These are phyloP conservation scores for Dendrophyllia cribrosa DNA, from an alignment of 64 coral and sea anemone genomes.

Conservation along the genomic window DNA sequence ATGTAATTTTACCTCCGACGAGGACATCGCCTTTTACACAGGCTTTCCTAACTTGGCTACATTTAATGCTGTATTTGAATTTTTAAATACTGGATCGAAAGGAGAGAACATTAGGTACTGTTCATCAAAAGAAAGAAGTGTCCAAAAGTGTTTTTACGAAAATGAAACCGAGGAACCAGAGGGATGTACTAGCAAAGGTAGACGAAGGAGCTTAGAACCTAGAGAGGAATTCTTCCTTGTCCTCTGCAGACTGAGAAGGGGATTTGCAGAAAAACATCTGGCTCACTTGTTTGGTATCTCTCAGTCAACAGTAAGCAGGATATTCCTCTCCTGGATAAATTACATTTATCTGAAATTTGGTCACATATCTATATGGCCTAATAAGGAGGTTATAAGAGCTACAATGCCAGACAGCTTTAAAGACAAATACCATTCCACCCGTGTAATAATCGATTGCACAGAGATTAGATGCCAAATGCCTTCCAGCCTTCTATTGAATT, in stretches of 20 bases:
- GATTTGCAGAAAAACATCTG: conserved; percentile 44
- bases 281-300: conserved; percentile 53
- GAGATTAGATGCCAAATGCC: conserved; percentile 39
- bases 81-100: conserved; percentile 57
- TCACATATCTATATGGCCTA: conserved; percentile 39
- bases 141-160: too few species aligned
- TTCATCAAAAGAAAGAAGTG: conserved; percentile 49
- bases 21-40: conserved; percentile 42
- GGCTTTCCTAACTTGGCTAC: conserved; percentile 52
- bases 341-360: conserved; percentile 60
- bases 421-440: conserved; percentile 30
- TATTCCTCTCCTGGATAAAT: conserved; percentile 40
- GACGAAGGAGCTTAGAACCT: conserved; percentile 19
- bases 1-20: too few species aligned
- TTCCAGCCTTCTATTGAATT: conserved; percentile 20
- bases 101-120: conserved; percentile 72
- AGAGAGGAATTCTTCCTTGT: conserved; percentile 67
- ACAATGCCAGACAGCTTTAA: conserved; percentile 63
- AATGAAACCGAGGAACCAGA: conserved; percentile 10
- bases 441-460: neutral
- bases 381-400: conserved; percentile 14
- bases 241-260: conserved; percentile 61
- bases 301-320: conserved; percentile 38
- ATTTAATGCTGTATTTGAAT: conserved; percentile 44
- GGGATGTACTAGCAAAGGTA: conserved; percentile 9